Conservation (phyloP, 2,888 invertebrate species). For the Caenorhabditis sp. region DNA sequence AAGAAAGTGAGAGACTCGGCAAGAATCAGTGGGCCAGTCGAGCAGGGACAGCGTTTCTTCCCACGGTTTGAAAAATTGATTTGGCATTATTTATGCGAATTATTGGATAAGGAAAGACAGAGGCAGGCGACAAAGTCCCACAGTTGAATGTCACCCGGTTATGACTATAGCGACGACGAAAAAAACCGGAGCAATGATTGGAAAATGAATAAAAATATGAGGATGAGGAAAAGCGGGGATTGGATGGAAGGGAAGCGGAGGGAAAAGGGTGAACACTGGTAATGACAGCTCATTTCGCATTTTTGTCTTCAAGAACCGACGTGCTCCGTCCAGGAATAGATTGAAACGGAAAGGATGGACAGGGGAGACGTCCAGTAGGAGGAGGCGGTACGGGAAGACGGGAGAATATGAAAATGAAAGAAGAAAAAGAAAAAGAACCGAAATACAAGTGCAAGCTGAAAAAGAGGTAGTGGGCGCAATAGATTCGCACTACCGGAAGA, state of each 20-base stretch:
- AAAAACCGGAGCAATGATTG: constrained; percentile 16
- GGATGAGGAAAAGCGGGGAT: no score
- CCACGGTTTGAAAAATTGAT: constrained; percentile 65
- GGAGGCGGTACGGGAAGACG: neutral
- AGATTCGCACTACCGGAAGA: constrained; percentile 64
- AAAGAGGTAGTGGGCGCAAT: constrained; percentile 42
- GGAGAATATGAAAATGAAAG: neutral
- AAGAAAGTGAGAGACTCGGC: constrained; percentile 41
- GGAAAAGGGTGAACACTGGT: constrained; percentile 59
- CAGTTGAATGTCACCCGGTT: constrained; percentile 51
- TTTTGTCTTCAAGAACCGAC: constrained; percentile 47
- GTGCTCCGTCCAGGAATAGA: constrained; percentile 40
- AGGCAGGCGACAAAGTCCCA: constrained; percentile 36
- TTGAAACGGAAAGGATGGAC: constrained; percentile 18
- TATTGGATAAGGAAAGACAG: constrained; percentile 23
- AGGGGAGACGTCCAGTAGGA: neutral
- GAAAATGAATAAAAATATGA: constrained; percentile 31
- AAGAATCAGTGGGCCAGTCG: constrained; percentile 21
- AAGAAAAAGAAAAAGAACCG: neutral
- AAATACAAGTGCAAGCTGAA: neutral
- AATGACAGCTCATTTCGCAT: constrained; percentile 63
- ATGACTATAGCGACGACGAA: constrained; percentile 42
- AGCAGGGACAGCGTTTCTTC: constrained; percentile 27
- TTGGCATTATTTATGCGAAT: constrained; percentile 57
- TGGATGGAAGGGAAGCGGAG: neutral